These are phyloP conservation scores for Petrophora chlorosata DNA, from an alignment of 2,888 invertebrate genomes.

Conservation along the genomic window DNA sequence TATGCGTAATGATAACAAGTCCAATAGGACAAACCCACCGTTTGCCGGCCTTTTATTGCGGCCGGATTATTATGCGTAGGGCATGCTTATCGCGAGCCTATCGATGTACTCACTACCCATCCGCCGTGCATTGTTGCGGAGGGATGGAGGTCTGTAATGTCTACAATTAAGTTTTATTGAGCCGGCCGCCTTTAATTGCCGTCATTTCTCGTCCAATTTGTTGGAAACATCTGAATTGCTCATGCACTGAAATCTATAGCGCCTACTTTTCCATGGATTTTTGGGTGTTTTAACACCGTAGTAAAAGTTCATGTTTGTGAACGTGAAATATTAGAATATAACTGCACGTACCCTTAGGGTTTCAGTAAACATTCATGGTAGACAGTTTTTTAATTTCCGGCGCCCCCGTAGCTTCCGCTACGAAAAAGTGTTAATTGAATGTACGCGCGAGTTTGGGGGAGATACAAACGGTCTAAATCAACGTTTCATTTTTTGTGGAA, in stretches of 20 bases:
- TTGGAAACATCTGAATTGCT: slow-evolving; percentile 20
- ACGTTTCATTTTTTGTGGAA: slow-evolving; percentile 23
- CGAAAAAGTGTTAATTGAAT: slow-evolving; percentile 79
- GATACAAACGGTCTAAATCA: slow-evolving; percentile 29
- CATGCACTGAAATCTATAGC: slow-evolving; percentile 8
- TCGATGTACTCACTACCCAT: slow-evolving; percentile 29
- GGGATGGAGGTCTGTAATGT: slow-evolving; percentile 34
- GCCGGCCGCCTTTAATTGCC: slow-evolving; percentile 30
- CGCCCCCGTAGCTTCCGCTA: slow-evolving; percentile 63
- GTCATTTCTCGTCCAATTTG: slow-evolving; percentile 25
- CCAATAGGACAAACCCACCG: slow-evolving; percentile 34
- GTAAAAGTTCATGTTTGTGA: slow-evolving; percentile 16
- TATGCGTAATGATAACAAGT: slow-evolving; percentile 67
- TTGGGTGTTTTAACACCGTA: too few relatives aligned
- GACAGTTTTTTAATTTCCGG: slow-evolving; percentile 80
- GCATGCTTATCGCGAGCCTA: slow-evolving; percentile 36
- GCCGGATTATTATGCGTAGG: slow-evolving; percentile 42
- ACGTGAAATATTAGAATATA: slow-evolving; percentile 28
- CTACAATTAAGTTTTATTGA: slow-evolving; percentile 40
- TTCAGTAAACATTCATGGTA: slow-evolving; percentile 50
- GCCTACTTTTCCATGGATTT: slow-evolving; percentile 1
- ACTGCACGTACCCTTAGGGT: slow-evolving; percentile 31
- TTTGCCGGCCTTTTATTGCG: slow-evolving; percentile 46
- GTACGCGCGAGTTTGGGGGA: slow-evolving; percentile 49
- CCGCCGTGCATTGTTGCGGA: slow-evolving; percentile 35